These are phyloP conservation scores for Thrips palmi DNA, from an alignment of 1,140 invertebrate genomes.

Conservation along the genomic window DNA sequence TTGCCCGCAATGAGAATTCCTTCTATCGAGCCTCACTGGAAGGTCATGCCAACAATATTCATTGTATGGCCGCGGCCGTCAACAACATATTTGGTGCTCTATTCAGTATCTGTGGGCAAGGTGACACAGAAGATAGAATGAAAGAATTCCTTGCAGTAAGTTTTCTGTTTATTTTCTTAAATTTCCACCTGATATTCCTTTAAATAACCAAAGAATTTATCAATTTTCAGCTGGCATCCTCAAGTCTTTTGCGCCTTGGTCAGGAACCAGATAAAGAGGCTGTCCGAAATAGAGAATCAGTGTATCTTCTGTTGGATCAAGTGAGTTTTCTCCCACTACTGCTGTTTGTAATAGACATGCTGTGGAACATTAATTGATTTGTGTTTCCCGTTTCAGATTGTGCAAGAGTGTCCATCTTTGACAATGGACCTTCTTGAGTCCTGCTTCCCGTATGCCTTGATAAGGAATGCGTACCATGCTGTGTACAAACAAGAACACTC, in stretches of 20 bases:
- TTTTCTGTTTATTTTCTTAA: slow-evolving; percentile 11
- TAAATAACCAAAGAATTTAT: neutral
- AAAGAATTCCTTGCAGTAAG: slow-evolving; percentile 88
- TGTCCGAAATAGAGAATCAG: slow-evolving; percentile 84
- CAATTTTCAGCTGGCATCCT: slow-evolving; percentile 58
- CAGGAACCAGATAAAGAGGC: slow-evolving; percentile 92
- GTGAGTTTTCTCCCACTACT: slow-evolving; percentile 19
- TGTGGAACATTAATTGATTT: neutral
- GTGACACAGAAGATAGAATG: slow-evolving; percentile 92
- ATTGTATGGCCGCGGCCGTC: slow-evolving; percentile 90
- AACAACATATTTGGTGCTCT: slow-evolving; percentile 94
- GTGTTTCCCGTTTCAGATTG: slow-evolving; percentile 46
- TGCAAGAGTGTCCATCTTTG: slow-evolving; percentile 91
- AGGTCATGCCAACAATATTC: slow-evolving; percentile 94
- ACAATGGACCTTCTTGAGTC: slow-evolving; percentile 96
- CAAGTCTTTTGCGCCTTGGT: slow-evolving; percentile 79
- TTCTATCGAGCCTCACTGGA: slow-evolving; percentile 82
- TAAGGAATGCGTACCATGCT: slow-evolving; percentile 90
- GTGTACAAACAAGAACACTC: slow-evolving; percentile 84
- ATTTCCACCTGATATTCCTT: neutral
- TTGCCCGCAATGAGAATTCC: slow-evolving; percentile 78
- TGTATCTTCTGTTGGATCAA: slow-evolving; percentile 83
- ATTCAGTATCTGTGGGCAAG: slow-evolving; percentile 86
- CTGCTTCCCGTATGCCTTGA: slow-evolving; percentile 92
- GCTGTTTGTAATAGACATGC: neutral